phyloP scores from a whole-genome alignment of 2,113 vertebrate genomes.

The Dolichotis patagonum region DNA sequence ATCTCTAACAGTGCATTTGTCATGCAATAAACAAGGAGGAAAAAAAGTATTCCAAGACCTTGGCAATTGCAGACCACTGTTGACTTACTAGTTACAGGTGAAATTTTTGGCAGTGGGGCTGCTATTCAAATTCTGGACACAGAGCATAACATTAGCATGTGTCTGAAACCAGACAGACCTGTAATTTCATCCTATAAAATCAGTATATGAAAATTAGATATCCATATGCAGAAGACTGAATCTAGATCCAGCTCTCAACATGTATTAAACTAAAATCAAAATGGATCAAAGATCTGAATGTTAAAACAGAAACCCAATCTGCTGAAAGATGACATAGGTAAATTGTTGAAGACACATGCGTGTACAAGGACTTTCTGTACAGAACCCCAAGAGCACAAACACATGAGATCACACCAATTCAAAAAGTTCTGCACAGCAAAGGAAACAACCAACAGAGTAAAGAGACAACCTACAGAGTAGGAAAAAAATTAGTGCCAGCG shows the following conservation, averaged over 20 bases:
- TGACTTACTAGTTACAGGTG: neutral
- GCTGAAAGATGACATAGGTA: neutral
- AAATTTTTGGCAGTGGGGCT: neutral
- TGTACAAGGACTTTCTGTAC: neutral
- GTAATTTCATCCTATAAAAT: conserved; percentile 70
- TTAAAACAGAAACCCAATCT: neutral
- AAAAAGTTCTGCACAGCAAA: neutral
- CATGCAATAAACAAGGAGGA: neutral
- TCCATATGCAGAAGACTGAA: neutral
- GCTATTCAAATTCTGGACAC: neutral
- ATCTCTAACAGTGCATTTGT: neutral
- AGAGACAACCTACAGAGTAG: neutral
- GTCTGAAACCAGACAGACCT: conserved; percentile 56
- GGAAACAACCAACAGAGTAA: neutral
- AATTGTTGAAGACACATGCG: neutral
- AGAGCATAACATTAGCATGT: neutral
- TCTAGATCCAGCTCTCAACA: neutral
- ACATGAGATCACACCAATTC: neutral
- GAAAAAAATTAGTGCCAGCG: neutral
- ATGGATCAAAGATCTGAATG: neutral
- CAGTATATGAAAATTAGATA: conserved; percentile 53
- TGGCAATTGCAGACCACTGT: neutral
- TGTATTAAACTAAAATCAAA: neutral
- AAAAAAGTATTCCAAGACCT: neutral
- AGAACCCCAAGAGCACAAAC: neutral